Evolutionary conservation across 2,888 invertebrate genomes (phyloP), one percentile per base, ranked within the genome.

Genomic region (Xestia sexstrigata): DNA sequence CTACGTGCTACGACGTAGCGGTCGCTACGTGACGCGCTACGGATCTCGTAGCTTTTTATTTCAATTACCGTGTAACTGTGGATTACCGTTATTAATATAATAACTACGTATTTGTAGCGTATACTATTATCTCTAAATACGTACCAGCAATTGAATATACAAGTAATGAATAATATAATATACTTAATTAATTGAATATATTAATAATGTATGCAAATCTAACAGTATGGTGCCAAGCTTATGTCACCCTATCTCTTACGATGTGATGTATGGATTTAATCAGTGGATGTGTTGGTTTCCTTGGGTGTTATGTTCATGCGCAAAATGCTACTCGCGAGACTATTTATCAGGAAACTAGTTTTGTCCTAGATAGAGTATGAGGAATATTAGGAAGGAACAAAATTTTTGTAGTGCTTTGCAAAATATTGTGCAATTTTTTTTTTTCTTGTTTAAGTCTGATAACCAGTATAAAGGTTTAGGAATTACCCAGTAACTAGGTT

Each of bases 1-100:
- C 85, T 88, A 90, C 88, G 91, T 91, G 91, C 92, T 92, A 91
- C 92, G 89, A 42, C 87, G 92, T 90, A 91, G 92, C 89, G 81
- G 87, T 85, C 60, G 84, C 89, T 91, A 92, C 92, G 89, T 83
- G 86, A 87, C 82, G 76, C 79, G 82, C 86, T 89, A 89, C 89
- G 85, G 82, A 82, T 70, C 68, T 78, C 77, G 86, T 86, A 81
- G 84, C 82, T 58, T 87, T 87, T 89, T 82, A 86, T 88, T 83
- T 79, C 77, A 66, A 77, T 81, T 81, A 86, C 65, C 68, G 66
- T 75, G 69, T 70, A 42, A 71, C 68, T 70, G 65, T 85, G 68
- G 69, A 86, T 87, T 77, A 76, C 67, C 47, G 60, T 65, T 72
- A 67, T 72, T 84, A 76, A 68, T 76, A 76, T 72, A 58, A 78